These are phyloP conservation scores for Cyanoramphus novaezelandiae DNA, from an alignment of 2,113 vertebrate species.

Conservation along the genomic window DNA sequence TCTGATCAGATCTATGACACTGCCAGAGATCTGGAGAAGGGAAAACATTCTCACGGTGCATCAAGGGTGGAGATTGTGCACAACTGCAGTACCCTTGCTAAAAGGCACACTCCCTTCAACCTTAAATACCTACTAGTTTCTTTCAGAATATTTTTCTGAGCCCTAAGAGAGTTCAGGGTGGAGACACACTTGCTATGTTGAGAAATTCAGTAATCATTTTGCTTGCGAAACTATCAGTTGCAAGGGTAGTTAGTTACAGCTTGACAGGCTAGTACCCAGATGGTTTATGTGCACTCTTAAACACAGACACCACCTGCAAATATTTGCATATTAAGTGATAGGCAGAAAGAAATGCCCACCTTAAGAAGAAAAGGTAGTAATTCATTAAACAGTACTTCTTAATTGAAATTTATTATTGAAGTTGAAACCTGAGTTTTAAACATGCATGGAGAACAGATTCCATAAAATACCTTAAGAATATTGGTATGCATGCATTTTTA, in stretches of 20 bases:
- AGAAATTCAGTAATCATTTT: background rate
- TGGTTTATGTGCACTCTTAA: accelerated
- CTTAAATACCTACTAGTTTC: background rate
- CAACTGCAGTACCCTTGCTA: background rate
- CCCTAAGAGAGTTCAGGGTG: background rate
- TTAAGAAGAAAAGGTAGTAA: background rate
- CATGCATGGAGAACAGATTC: background rate
- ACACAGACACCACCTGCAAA: background rate
- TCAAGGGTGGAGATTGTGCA: background rate
- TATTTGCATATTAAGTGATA: background rate
- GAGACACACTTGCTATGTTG: background rate
- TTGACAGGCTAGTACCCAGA: background rate
- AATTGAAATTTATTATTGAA: background rate
- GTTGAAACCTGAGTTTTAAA: background rate
- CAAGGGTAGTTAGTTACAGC: background rate
- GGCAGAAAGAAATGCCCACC: background rate
- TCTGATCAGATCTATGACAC: background rate
- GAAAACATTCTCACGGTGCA: background rate
- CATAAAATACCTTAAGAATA: background rate
- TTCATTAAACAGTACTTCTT: background rate
- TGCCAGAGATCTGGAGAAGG: background rate
- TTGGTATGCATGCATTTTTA: background rate
- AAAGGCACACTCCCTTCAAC: background rate
- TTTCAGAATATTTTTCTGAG: background rate
- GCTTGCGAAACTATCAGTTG: background rate